phyloP scores from a whole-genome alignment of 2,888 invertebrate species.

The Acrobeloides nanus region DNA sequence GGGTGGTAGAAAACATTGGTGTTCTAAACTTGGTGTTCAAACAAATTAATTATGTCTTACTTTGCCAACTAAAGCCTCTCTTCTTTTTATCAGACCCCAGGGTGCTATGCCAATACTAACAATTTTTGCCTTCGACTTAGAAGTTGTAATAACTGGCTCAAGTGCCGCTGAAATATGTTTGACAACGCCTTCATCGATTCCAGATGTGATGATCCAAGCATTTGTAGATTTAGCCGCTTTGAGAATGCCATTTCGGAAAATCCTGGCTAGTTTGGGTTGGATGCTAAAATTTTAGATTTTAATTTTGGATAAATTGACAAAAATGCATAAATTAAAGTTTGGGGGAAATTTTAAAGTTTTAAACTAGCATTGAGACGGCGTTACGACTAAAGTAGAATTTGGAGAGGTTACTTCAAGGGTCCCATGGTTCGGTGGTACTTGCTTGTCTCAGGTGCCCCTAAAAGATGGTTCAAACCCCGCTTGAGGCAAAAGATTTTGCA shows the following conservation, averaged over 20 bases:
- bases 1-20: constrained; percentile 30
- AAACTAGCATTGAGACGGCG: too few relatives aligned
- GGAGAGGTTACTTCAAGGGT: too few relatives aligned
- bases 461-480: too few relatives aligned
- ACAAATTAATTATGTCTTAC: too few relatives aligned
- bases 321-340: too few relatives aligned
- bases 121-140: constrained; percentile 55
- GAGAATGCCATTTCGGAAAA: constrained; percentile 82
- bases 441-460: too few relatives aligned
- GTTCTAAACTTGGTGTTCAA: neutral
- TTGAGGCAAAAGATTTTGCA: too few relatives aligned
- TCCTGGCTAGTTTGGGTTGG: constrained; percentile 85
- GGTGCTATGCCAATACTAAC: constrained; percentile 95
- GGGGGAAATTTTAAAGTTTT: too few relatives aligned
- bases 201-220: constrained; percentile 90
- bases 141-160: constrained; percentile 20
- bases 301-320: neutral
- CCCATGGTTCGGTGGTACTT: too few relatives aligned
- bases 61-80: constrained; percentile 39
- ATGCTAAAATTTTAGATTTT: constrained; percentile 62
- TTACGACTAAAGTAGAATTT: too few relatives aligned
- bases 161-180: constrained; percentile 86
- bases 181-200: constrained; percentile 68
- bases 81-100: constrained; percentile 74
- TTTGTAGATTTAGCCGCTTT: constrained; percentile 96